These are phyloP conservation scores for Trilocha varians DNA, from an alignment of 2,888 invertebrate genomes.

Conservation along the genomic window DNA sequence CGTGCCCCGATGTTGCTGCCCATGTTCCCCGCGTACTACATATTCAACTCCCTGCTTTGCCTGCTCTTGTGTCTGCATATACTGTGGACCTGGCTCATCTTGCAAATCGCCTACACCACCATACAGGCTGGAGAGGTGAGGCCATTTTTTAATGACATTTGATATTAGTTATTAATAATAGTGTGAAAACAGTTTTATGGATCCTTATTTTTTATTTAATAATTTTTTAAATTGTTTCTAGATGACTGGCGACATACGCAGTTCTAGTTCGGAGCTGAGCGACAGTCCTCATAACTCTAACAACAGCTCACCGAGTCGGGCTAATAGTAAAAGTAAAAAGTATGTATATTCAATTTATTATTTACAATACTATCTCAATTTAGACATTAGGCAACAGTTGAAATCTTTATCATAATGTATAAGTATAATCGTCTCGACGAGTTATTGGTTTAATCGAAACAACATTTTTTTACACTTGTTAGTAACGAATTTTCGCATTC, in stretches of 20 bases:
- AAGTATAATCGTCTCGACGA: too few species aligned
- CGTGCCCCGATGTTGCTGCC: slow-evolving; percentile 88
- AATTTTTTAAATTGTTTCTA: slow-evolving; percentile 34
- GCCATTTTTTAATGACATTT: background rate
- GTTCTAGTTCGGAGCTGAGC: slow-evolving; percentile 81
- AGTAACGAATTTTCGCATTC: too few species aligned
- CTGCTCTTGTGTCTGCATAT: slow-evolving; percentile 87
- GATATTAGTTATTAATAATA: slow-evolving; percentile 1
- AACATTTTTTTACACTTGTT: background rate
- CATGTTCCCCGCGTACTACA: slow-evolving; percentile 95
- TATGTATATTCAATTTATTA: too few species aligned
- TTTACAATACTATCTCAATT: too few species aligned
- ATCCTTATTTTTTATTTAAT: background rate
- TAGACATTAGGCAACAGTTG: too few species aligned
- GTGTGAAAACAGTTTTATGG: background rate
- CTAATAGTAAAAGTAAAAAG: slow-evolving; percentile 50
- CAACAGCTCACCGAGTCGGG: slow-evolving; percentile 42
- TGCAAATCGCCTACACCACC: slow-evolving; percentile 87
- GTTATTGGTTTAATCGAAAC: background rate
- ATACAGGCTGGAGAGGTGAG: slow-evolving; percentile 79
- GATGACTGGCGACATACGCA: slow-evolving; percentile 91
- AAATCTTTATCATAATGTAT: too few species aligned
- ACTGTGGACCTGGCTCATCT: slow-evolving; percentile 95
- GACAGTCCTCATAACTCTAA: slow-evolving; percentile 71
- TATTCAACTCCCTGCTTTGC: slow-evolving; percentile 90